These are phyloP conservation scores for Huso huso DNA, from an alignment of 2,797 vertebrate species.

Conservation along the genomic window DNA sequence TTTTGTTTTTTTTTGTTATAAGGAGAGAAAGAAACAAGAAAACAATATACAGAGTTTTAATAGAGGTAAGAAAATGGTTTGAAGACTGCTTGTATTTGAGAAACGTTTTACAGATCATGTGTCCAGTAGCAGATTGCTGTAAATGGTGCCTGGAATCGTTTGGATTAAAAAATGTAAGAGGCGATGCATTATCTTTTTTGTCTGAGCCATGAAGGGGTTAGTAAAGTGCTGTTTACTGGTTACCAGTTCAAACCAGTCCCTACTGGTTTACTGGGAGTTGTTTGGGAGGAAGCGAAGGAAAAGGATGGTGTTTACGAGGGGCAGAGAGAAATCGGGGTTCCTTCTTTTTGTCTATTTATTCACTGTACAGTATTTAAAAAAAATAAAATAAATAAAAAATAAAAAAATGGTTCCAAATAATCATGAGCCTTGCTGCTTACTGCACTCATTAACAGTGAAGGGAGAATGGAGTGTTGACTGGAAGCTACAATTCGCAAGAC, in stretches of 20 bases:
- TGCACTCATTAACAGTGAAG: background rate
- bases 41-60: too few species aligned
- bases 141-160: too few species aligned
- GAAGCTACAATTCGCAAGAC: background rate
- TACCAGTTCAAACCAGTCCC: background rate
- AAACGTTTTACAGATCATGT: too few species aligned
- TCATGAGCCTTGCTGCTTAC: background rate
- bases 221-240: background rate
- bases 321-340: background rate
- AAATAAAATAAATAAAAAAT: too few species aligned
- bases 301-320: background rate
- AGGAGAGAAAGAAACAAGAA: too few species aligned
- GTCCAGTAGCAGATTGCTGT: too few species aligned
- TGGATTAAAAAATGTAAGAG: too few species aligned
- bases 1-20: too few species aligned
- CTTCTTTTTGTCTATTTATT: conserved; percentile 48
- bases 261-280: conserved; percentile 26
- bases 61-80: too few species aligned
- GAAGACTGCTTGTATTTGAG: too few species aligned
- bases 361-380: conserved; percentile 60
- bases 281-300: conserved; percentile 27
- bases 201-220: background rate
- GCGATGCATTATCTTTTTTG: too few species aligned
- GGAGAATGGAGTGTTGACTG: background rate
- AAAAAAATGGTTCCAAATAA: background rate